Evolutionary conservation across 2,797 vertebrate species (phyloP), one percentile per base, ranked within the genome.

Genomic region (Perodicticus potto): DNA sequence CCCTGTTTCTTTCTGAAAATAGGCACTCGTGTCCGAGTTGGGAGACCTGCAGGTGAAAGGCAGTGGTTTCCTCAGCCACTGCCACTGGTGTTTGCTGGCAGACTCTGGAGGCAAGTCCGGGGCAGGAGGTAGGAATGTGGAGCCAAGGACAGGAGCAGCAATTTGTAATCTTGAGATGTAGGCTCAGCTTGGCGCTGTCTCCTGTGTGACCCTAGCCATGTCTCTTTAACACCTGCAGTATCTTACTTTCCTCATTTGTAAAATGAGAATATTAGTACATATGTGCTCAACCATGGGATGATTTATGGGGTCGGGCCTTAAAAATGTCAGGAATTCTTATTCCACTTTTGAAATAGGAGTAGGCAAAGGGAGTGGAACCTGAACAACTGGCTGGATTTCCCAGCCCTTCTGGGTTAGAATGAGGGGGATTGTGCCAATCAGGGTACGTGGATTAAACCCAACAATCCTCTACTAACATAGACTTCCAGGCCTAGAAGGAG

Each of bases 281-380:
- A 43, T 27, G 11, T 57, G 74, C 63, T 84, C 45, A 93, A 10
- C n/a, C n/a, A 37, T 14, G 29, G 13, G 77, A 65, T 40, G 77
- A 73, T 53, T 83, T 91, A n/a, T 17, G 37, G 63, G 55, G 63
- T 76, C 73, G 27, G 63, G 27, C 53, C 81, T 90, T 83, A 40
- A 25, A 85, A 76, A 63, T 82, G 1, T 55, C 29, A 43, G 72
- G 45, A 74, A 74, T 91, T 91, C 77, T 84, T 73, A 89, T 78
- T 84, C 87, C 67, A 65, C 23, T 65, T 70, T 83, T 49, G 93
- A 73, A 43, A 95, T 67, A 70, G 70, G 89, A 78, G 73, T 7
- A 87, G 29, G 29, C 13, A n/a, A 40, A 53, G 65, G 5, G 14
- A 49, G 11, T 3, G 8, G 55, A 70, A 32, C 20, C n/a, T 32